Conservation (phyloP, 2,888 invertebrate genomes). For the Microplitis deprimator region DNA sequence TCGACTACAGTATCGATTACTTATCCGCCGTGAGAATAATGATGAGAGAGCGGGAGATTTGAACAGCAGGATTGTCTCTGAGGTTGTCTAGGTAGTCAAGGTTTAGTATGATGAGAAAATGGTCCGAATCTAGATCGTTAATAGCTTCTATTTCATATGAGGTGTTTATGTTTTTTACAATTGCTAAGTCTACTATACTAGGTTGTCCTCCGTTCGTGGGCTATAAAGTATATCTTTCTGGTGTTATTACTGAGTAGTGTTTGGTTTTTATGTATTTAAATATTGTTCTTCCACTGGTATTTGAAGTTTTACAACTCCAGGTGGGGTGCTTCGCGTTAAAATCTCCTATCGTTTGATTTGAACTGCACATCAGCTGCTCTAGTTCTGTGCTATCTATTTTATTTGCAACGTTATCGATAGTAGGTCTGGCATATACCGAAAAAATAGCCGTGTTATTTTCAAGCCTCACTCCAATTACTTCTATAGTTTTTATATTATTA, state of each 20-base stretch:
- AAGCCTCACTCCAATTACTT: constrained; percentile 36
- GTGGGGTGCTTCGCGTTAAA: constrained; percentile 45
- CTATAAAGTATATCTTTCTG: neutral
- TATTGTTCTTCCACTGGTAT: neutral
- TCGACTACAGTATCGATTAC: no score
- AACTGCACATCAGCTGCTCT: constrained; percentile 12
- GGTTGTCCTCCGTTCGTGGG: neutral
- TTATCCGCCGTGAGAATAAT: no score
- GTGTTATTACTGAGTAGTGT: neutral
- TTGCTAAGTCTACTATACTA: constrained; percentile 5
- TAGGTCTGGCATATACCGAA: constrained; percentile 35
- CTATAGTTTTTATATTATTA: constrained; percentile 15
- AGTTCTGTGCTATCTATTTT: constrained; percentile 30
- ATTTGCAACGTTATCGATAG: constrained; percentile 3
- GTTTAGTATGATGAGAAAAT: neutral
- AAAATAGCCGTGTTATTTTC: constrained; percentile 32
- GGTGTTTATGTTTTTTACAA: neutral
- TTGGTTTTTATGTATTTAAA: neutral
- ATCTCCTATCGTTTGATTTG: constrained; percentile 41
- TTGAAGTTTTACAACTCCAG: constrained; percentile 45
- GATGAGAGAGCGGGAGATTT: no score
- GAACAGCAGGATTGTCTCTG: neutral
- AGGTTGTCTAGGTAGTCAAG: neutral
- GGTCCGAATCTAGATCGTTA: constrained; percentile 23
- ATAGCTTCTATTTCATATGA: neutral